A percentile compares a stretch with the other conserved stretches of the same genome.
phyloP scores from a whole-genome alignment of 2,888 invertebrate genomes.

The Masnerella sp. region DNA sequence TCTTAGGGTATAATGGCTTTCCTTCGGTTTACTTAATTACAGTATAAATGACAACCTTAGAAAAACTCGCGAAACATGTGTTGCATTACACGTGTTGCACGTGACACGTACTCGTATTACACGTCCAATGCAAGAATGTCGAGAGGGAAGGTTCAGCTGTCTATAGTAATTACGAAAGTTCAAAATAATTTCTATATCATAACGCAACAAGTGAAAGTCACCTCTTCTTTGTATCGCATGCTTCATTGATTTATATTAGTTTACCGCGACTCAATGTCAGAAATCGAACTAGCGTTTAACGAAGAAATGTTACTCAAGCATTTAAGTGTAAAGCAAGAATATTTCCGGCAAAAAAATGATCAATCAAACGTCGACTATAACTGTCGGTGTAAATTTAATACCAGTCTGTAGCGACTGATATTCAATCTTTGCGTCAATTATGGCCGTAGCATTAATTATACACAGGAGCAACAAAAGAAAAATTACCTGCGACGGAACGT shows the following conservation, averaged over 20 bases:
- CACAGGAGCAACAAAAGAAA: conserved; percentile 12
- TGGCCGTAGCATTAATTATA: neutral
- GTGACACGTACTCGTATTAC: too few relatives aligned
- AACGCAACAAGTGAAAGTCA: conserved; percentile 29
- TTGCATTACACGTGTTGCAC: too few relatives aligned
- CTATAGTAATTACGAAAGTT: too few relatives aligned
- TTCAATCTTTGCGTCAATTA: neutral
- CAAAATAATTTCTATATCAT: neutral
- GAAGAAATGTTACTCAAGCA: conserved; percentile 27
- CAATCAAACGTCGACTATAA: conserved; percentile 15
- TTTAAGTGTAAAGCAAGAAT: conserved; percentile 1
- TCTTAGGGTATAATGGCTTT: too few relatives aligned
- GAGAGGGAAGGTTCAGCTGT: too few relatives aligned
- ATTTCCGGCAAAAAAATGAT: conserved; percentile 11
- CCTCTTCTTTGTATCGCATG: conserved; percentile 26
- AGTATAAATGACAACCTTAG: too few relatives aligned
- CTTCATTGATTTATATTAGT: conserved; percentile 39
- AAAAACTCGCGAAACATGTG: too few relatives aligned
- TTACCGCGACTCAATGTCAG: conserved; percentile 38
- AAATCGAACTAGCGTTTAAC: conserved; percentile 23
- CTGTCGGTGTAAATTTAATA: conserved; percentile 18
- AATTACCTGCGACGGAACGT: conserved; percentile 90
- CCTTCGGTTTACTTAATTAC: too few relatives aligned
- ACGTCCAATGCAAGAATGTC: too few relatives aligned
- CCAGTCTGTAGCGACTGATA: neutral